Conservation (phyloP, 2,797 vertebrate genomes). For the Luscinia megarhynchos region DNA sequence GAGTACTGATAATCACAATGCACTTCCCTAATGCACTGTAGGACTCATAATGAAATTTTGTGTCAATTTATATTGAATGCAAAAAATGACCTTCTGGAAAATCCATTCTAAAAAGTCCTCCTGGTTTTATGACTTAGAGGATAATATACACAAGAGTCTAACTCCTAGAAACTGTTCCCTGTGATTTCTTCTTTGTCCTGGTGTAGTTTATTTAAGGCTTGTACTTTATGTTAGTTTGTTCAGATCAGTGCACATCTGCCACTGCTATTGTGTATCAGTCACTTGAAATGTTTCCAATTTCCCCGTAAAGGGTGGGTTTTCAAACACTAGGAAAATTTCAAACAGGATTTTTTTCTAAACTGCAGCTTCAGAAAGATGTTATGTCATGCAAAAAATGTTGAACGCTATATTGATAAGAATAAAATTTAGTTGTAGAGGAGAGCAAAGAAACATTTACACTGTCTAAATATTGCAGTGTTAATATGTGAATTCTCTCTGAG, state of each 20-base stretch:
- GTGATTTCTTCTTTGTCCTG: neutral
- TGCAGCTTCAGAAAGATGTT: neutral
- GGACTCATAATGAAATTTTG: neutral
- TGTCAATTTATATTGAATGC: neutral
- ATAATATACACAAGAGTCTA: neutral
- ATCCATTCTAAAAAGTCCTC: neutral
- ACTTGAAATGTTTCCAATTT: neutral
- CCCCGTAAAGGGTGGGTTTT: neutral
- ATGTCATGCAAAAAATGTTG: neutral
- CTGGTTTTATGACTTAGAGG: neutral
- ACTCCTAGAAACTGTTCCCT: neutral
- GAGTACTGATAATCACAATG: neutral
- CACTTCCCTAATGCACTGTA: neutral
- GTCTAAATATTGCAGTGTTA: neutral
- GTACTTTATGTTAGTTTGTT: neutral
- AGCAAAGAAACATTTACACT: neutral
- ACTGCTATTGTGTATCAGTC: neutral
- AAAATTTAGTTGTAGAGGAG: neutral
- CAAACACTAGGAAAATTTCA: neutral
- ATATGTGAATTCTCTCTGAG: neutral
- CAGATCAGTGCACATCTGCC: neutral
- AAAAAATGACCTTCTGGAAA: neutral
- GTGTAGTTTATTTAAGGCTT: neutral
- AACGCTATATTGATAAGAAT: neutral
- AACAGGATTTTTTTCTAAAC: neutral